phyloP scores from a whole-genome alignment of 2,888 invertebrate genomes.

The Lacanobia oleracea region DNA sequence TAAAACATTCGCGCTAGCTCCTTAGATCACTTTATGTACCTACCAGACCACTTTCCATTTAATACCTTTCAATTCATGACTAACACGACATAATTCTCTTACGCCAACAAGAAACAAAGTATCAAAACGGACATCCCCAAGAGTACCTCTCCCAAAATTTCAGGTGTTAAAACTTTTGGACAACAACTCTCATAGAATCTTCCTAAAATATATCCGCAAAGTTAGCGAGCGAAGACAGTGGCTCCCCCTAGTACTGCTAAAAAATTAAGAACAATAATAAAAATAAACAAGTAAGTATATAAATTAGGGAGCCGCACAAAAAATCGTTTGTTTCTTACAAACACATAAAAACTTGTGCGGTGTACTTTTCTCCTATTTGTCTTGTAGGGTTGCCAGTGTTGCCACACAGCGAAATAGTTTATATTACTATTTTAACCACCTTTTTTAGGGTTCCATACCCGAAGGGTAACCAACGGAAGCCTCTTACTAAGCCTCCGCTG shows the following conservation, averaged over 20 bases:
- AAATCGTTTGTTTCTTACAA: slow-evolving; percentile 61
- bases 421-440: too few species aligned
- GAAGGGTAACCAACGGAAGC: too few species aligned
- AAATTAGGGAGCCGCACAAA: slow-evolving; percentile 56
- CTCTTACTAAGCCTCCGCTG: too few species aligned
- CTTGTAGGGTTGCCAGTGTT: slow-evolving; percentile 59
- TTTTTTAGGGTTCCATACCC: too few species aligned
- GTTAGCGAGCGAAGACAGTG: slow-evolving; percentile 42
- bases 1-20: too few species aligned
- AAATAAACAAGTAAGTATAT: slow-evolving; percentile 66
- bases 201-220: slow-evolving; percentile 45
- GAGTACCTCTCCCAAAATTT: slow-evolving; percentile 21
- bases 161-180: slow-evolving; percentile 55
- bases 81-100: slow-evolving; percentile 1
- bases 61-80: slow-evolving; percentile 19
- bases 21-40: too few species aligned
- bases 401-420: not conserved
- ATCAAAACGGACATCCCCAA: slow-evolving; percentile 7
- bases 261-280: slow-evolving; percentile 64
- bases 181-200: slow-evolving; percentile 47
- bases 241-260: slow-evolving; percentile 53
- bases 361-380: slow-evolving; percentile 51
- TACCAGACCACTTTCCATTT: slow-evolving; percentile 14
- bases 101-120: slow-evolving; percentile 3
- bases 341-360: slow-evolving; percentile 61